Conservation (phyloP, 2,888 invertebrate species). For the Pristionchus japonicus region DNA sequence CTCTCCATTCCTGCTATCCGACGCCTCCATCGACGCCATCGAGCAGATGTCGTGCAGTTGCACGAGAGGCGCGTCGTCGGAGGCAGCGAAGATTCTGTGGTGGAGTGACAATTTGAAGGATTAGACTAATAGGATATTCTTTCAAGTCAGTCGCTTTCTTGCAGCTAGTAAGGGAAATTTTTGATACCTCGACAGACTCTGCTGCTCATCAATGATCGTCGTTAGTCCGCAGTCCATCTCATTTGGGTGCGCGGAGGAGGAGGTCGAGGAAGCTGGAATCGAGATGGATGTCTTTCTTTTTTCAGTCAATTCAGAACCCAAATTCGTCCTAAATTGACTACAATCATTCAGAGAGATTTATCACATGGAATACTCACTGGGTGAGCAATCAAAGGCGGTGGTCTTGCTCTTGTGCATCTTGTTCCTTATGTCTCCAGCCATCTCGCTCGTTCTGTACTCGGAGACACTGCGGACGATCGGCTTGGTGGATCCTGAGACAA, state of each 20-base stretch:
- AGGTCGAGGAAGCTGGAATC: constrained; percentile 39
- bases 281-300: too few relatives aligned
- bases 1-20: constrained; percentile 73
- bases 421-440: constrained; percentile 52
- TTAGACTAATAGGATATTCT: too few relatives aligned
- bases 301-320: too few relatives aligned
- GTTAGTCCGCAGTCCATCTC: constrained; percentile 36
- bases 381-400: constrained; percentile 49
- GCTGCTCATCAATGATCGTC: constrained; percentile 3
- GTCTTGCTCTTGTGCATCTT: constrained; percentile 64
- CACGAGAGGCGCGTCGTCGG: constrained; percentile 70
- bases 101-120: background rate
- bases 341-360: too few relatives aligned
- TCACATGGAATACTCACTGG: background rate
- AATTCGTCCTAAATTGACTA: too few relatives aligned
- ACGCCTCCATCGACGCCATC: constrained; percentile 72
- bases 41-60: constrained; percentile 79
- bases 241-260: background rate
- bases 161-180: background rate
- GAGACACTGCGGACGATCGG: constrained; percentile 44
- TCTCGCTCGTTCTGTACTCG: constrained; percentile 48
- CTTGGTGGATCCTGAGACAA: background rate
- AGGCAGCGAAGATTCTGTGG: background rate
- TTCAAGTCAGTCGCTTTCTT: too few relatives aligned
- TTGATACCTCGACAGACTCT: constrained; percentile 2